These are phyloP conservation scores for Ameiurus melas DNA, from an alignment of 2,113 vertebrate species.

Conservation along the genomic window DNA sequence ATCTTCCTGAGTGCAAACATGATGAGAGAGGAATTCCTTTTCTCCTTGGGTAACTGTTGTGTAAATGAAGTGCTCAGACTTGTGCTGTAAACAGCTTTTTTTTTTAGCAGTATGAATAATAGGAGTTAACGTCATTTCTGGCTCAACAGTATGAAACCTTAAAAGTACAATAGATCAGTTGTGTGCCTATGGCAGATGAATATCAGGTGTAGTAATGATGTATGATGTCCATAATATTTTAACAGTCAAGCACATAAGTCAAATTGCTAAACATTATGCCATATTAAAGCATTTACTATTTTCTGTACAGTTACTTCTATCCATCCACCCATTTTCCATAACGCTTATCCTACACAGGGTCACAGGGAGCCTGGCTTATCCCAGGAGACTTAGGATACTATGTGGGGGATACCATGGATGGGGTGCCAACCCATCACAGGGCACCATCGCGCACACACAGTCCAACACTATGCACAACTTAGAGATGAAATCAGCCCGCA, in stretches of 20 bases:
- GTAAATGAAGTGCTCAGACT: neutral
- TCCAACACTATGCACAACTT: too few species aligned
- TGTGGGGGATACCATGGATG: too few species aligned
- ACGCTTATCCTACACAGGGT: too few species aligned
- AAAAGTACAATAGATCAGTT: neutral
- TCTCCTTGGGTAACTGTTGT: neutral
- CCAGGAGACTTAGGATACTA: too few species aligned
- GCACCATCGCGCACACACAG: too few species aligned
- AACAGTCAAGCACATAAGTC: neutral
- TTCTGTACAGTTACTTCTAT: too few species aligned
- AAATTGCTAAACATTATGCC: neutral
- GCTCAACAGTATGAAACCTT: neutral
- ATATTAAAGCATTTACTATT: too few species aligned
- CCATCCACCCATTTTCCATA: too few species aligned
- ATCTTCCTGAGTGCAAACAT: slow-evolving; percentile 53
- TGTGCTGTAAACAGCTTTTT: neutral
- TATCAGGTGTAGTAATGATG: neutral
- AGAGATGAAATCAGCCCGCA: too few species aligned
- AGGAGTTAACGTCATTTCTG: neutral
- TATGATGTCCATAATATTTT: neutral
- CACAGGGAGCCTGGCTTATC: too few species aligned
- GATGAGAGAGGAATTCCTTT: slow-evolving; percentile 20
- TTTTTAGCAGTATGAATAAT: neutral
- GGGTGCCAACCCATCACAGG: too few species aligned
- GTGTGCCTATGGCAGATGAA: neutral